phyloP scores from a whole-genome alignment of 2,888 invertebrate species.

The Capitulum mitella region DNA sequence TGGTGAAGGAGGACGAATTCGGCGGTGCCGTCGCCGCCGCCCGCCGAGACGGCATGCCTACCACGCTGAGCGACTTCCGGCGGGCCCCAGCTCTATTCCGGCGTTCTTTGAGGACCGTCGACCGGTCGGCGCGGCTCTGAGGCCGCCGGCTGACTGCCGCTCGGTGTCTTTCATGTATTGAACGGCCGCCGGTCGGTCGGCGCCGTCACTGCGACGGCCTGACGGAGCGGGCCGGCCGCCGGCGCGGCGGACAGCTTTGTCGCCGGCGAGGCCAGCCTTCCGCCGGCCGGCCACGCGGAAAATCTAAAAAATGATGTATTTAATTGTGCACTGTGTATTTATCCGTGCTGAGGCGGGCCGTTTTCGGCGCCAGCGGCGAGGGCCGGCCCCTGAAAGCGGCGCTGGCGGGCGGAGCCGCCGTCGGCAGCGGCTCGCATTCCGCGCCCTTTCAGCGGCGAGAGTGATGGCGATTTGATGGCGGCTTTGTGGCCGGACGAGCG shows the following conservation, averaged over 20 bases:
- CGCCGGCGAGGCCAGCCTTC: background rate
- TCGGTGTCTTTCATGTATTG: background rate
- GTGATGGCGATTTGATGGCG: background rate
- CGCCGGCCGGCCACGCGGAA: background rate
- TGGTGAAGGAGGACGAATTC: too few species aligned
- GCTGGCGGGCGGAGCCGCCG: too few species aligned
- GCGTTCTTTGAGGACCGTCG: background rate
- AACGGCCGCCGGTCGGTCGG: background rate
- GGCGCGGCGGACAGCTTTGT: background rate
- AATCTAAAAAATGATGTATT: constrained; percentile 9
- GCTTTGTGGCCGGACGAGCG: background rate
- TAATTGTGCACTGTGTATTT: background rate
- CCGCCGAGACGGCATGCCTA: too few species aligned
- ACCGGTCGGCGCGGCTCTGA: background rate
- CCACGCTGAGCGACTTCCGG: background rate
- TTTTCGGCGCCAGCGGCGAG: background rate
- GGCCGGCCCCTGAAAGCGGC: too few species aligned
- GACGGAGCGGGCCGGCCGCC: background rate
- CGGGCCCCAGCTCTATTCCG: too few species aligned
- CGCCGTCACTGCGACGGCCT: background rate
- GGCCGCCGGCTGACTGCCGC: background rate
- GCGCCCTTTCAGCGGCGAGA: background rate
- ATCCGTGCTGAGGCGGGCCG: background rate
- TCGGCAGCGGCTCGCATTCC: too few species aligned
- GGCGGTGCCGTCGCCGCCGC: too few species aligned